Conservation (phyloP, 2,797 vertebrate species). For the Corythornis leucogaster region DNA sequence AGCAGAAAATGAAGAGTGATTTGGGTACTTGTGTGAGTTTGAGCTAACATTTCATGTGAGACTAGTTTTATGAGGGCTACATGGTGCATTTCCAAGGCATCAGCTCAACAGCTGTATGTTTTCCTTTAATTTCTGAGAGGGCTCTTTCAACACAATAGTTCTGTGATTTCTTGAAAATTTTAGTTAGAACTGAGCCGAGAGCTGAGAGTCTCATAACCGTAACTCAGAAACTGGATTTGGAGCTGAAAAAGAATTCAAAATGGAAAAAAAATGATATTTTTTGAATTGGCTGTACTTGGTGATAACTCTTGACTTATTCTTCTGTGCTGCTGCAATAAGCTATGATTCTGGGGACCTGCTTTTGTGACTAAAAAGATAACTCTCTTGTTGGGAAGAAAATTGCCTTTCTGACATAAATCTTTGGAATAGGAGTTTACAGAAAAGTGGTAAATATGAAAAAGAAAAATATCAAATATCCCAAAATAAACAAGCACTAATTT, state of each 20-base stretch:
- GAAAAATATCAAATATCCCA: background rate
- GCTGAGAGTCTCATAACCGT: constrained; percentile 52
- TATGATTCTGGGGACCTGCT: constrained; percentile 45
- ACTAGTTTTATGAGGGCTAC: constrained; percentile 23
- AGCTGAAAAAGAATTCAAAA: constrained; percentile 64
- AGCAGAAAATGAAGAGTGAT: constrained; percentile 14
- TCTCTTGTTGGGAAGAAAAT: constrained; percentile 57
- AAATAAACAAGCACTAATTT: background rate
- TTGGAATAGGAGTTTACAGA: background rate
- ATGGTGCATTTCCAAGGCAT: constrained; percentile 33
- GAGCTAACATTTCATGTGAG: constrained; percentile 31
- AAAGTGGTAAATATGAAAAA: background rate
- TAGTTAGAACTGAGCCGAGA: constrained; percentile 49
- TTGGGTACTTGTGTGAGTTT: constrained; percentile 17
- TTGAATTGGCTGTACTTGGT: constrained; percentile 38
- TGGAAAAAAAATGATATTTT: background rate
- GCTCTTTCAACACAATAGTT: constrained; percentile 34
- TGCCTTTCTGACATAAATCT: constrained; percentile 50
- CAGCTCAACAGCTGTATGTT: constrained; percentile 29
- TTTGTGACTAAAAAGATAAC: constrained; percentile 51
- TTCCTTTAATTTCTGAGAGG: constrained; percentile 56
- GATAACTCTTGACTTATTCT: constrained; percentile 62
- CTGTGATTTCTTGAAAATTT: constrained; percentile 44
- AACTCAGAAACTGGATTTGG: constrained; percentile 65
- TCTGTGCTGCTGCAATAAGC: constrained; percentile 27